Percentiles rank a stretch among this genome's conserved stretches.
Evolutionary conservation across 2,113 vertebrate species (phyloP).

Genomic region (Bostrychus sinensis): DNA sequence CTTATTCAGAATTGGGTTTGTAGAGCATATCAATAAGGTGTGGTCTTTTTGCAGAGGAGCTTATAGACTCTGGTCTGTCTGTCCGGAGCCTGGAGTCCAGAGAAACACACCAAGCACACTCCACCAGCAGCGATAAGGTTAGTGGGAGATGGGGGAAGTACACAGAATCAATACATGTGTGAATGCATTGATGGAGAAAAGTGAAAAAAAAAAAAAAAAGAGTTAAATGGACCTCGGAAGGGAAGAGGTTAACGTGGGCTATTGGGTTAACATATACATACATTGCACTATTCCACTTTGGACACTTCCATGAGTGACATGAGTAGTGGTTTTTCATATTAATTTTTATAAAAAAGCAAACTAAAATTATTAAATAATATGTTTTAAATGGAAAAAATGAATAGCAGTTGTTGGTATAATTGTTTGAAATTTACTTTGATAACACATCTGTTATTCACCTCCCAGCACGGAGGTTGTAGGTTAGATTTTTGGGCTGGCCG

Average conservation of each 20-base stretch:
- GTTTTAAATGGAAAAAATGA: background rate
- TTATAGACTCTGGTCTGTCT: conserved; percentile 73
- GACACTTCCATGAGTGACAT: too few relatives aligned
- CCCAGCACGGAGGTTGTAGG: too few relatives aligned
- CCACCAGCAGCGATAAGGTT: conserved; percentile 79
- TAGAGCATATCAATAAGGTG: background rate
- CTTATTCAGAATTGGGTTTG: too few relatives aligned
- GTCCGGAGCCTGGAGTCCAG: conserved; percentile 74
- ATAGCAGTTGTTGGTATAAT: too few relatives aligned
- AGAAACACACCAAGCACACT: conserved; percentile 66
- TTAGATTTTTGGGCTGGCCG: too few relatives aligned
- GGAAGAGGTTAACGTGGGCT: background rate
- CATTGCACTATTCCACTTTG: conserved; percentile 30
- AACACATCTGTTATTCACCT: too few relatives aligned
- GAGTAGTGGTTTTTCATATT: too few relatives aligned
- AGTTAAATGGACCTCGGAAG: conserved; percentile 27
- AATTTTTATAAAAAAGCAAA: too few relatives aligned
- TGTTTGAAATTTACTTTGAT: too few relatives aligned
- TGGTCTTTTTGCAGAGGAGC: conserved; percentile 61
- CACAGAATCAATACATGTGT: conserved; percentile 38
- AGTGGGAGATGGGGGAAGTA: conserved; percentile 34
- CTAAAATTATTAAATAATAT: background rate
- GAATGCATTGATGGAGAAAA: conserved; percentile 44
- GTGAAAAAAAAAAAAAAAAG: conserved; percentile 59
- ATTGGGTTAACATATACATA: conserved; percentile 48